Evolutionary conservation across 53 echinoderm and acorn worm genomes (phyloP).

Genomic region (Stichopus horrens): DNA sequence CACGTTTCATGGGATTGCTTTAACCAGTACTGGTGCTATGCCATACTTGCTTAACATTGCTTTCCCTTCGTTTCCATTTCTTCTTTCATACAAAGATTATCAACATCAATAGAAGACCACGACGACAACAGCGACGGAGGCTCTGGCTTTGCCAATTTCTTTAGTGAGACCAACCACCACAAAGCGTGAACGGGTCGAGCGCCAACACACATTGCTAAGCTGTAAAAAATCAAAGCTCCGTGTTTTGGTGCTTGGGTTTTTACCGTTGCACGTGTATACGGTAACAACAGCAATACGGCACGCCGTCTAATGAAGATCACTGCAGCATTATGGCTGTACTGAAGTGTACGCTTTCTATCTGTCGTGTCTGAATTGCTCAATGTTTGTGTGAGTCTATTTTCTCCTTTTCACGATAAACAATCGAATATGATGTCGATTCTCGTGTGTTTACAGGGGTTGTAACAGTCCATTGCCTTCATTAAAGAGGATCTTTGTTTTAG

Average conservation of each 20-base stretch:
- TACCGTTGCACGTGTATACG: slow-evolving; percentile 32
- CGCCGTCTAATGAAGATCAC: slow-evolving; percentile 38
- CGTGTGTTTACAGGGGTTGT: slow-evolving; percentile 30
- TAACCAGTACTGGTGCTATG: background rate
- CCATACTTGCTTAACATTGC: background rate
- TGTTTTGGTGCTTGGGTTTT: slow-evolving; percentile 34
- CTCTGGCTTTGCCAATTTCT: background rate
- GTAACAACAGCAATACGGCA: slow-evolving; percentile 36
- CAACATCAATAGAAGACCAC: background rate
- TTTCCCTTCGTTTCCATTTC: background rate
- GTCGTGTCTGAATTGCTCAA: background rate
- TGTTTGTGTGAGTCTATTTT: slow-evolving; percentile 32
- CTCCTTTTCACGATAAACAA: slow-evolving; percentile 36
- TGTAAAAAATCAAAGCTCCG: slow-evolving; percentile 19
- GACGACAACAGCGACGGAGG: background rate
- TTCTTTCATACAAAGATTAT: background rate
- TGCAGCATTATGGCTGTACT: slow-evolving; percentile 17
- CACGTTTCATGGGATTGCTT: background rate
- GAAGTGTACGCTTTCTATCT: background rate
- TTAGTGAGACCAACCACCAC: background rate
- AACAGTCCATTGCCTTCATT: slow-evolving; percentile 34
- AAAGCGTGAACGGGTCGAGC: slow-evolving; percentile 37
- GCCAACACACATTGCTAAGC: slow-evolving; percentile 30
- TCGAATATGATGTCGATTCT: slow-evolving; percentile 17
- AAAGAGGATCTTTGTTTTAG: slow-evolving; percentile 19